Evolutionary conservation across 2,113 vertebrate genomes (phyloP).

Genomic region (human): GRCh38 chr2:14119001-14119500

Average conservation of each 20-base stretch:
- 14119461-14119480: background rate
- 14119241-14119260: fast-evolving
- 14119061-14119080: background rate
- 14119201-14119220: background rate
- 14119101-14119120: background rate
- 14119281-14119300: fast-evolving
- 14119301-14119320: too few species aligned
- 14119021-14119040: background rate
- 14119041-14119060: background rate
- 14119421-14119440: background rate
- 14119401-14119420: background rate
- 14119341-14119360: background rate
- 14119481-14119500: background rate
- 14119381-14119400: background rate
- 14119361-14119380: background rate
- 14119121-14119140: background rate
- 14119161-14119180: background rate
- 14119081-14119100: background rate
- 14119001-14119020: background rate
- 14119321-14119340: background rate
- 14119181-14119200: background rate
- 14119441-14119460: background rate
- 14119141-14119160: background rate
- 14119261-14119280: background rate
- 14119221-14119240: background rate